Base-by-base conservation (phyloP, 92 coral and sea anemone species). In the Parazoanthus atlanticus region DNA sequence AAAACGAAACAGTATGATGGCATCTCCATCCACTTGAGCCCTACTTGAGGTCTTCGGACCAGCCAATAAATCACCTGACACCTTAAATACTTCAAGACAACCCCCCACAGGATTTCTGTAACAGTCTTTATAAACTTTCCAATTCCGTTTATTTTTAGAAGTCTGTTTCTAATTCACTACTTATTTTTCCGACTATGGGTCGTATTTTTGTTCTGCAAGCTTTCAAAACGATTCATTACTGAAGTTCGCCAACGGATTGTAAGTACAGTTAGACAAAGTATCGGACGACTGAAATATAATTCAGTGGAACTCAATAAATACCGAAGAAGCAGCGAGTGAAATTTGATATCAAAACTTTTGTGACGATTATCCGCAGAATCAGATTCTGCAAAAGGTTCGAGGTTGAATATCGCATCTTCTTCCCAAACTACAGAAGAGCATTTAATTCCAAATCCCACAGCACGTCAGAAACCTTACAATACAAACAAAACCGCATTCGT, bases 141-240 rank as follows among this genome's bases (percentile, higher is more conserved):
- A 80, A 33, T 58, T 61, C 83, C 29, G 61, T 21, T 47, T 54
- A 25, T 32, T 75, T 75, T 75, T 75, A 33, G 78, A 74, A 31
- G 79, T 75, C 79, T 75, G 79, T 75, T 75, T 75, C 79, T 75
- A n/a, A 41, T 75, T 75, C 70, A 81, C 46, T 19, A 61, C 32
- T 33, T 21, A 33, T 17, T 15, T 56, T 21, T 81, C 15, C 65
- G 10, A 6, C 11, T 56, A 29, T 17, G 15, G 38, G 16, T 2
- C 21, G 19, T 47, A 30, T 47, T 40, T 33, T 81, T 26, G 25
- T 9, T 9, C 72, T 10, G 31, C 49, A 81, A 33, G 28, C 49
- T 61, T 34, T 31, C 16, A 31, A 81, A 81, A 33, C 6, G 40
- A 23, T 19, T 21, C 40, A 7, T 10, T 28, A 25, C 17, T 13